Evolutionary conservation across 2,113 vertebrate genomes (phyloP).

Genomic region (Procavia capensis): DNA sequence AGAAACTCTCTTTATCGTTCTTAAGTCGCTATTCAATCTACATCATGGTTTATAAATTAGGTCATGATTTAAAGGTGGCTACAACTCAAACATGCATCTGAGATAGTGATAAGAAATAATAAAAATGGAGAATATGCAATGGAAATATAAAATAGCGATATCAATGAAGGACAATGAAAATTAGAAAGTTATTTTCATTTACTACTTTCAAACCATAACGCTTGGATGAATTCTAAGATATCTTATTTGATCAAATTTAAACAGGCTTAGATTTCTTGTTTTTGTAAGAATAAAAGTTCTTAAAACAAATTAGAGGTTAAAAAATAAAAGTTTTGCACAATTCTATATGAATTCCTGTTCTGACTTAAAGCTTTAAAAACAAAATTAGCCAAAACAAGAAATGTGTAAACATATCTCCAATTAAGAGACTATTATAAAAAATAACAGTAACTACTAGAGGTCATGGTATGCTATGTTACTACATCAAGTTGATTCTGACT

Average conservation of each 20-base stretch:
- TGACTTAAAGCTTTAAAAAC: constrained; percentile 5
- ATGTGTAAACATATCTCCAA: background rate
- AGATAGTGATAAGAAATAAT: background rate
- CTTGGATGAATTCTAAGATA: background rate
- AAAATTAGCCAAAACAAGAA: constrained; percentile 20
- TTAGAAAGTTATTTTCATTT: background rate
- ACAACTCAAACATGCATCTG: background rate
- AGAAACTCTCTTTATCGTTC: background rate
- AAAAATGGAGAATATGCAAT: background rate
- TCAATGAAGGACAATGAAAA: background rate
- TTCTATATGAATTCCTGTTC: background rate
- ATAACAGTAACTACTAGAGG: background rate
- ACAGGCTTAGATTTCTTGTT: background rate
- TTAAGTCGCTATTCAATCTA: background rate
- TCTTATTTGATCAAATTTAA: background rate
- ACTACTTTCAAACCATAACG: background rate
- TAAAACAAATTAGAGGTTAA: background rate
- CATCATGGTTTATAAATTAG: background rate
- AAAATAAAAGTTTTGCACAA: background rate
- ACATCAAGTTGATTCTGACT: too few species aligned
- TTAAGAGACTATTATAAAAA: background rate
- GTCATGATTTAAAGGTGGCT: background rate
- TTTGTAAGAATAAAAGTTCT: background rate
- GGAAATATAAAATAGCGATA: background rate
- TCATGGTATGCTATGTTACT: too few species aligned